Conservation (phyloP, 2,888 invertebrate species). For the Eutolmus rufibarbis region DNA sequence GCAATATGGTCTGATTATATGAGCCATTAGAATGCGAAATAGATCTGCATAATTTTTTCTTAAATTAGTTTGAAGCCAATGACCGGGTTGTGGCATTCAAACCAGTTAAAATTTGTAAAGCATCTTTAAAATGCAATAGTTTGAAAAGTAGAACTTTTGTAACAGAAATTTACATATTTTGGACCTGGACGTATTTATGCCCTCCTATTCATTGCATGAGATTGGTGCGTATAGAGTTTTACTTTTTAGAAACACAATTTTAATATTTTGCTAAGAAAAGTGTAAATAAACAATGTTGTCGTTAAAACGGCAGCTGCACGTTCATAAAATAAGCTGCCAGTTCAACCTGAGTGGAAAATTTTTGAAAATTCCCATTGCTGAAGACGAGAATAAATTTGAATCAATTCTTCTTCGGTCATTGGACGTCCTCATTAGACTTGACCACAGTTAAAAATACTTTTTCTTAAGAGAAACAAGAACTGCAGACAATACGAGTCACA, state of each 20-base stretch:
- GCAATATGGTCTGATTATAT: neutral
- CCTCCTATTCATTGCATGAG: no score
- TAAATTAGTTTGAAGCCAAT: neutral
- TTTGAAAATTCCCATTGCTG: neutral
- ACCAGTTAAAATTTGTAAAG: neutral
- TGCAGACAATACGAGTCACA: neutral
- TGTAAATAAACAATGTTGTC: neutral
- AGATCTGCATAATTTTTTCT: neutral
- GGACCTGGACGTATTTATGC: no score
- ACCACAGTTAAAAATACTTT: neutral
- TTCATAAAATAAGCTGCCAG: neutral
- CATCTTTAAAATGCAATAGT: neutral
- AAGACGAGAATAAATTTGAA: neutral
- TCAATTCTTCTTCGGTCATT: neutral
- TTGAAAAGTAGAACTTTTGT: neutral
- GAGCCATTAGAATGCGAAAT: neutral
- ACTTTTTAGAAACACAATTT: neutral
- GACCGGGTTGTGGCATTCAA: neutral
- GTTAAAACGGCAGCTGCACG: neutral
- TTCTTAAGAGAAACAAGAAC: neutral
- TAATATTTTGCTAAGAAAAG: neutral
- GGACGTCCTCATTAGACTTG: neutral
- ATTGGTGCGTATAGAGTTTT: neutral
- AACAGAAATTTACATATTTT: neutral
- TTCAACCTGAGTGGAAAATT: neutral